phyloP scores from a whole-genome alignment of 2,797 vertebrate genomes.

The Propithecus deckenii region DNA sequence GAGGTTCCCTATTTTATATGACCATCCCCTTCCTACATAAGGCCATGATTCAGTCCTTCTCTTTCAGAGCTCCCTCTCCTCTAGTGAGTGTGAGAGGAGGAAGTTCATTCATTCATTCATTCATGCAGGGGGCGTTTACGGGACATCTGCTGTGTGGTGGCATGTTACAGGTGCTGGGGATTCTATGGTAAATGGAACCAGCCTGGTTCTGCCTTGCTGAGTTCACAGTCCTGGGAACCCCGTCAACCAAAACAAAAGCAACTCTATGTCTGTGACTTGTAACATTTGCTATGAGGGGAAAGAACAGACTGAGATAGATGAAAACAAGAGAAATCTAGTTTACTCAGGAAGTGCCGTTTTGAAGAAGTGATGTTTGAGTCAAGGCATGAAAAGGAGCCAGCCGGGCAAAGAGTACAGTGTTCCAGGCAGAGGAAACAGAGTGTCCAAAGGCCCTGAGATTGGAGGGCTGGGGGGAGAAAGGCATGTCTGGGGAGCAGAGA shows the following conservation, averaged over 20 bases:
- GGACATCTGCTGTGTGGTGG: not conserved
- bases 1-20: not conserved
- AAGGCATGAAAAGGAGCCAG: not conserved
- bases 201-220: not conserved
- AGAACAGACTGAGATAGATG: not conserved
- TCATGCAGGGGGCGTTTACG: not conserved
- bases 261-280: not conserved
- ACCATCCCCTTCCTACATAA: not conserved
- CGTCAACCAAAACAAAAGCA: not conserved
- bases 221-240: no score
- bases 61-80: not conserved
- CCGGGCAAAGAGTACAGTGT: not conserved
- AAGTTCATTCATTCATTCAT: not conserved
- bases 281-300: not conserved
- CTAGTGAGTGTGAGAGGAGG: not conserved
- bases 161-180: not conserved
- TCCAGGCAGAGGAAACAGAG: not conserved
- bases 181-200: not conserved
- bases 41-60: not conserved
- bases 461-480: no score
- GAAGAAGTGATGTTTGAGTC: not conserved
- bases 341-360: not conserved
- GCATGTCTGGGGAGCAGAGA: not conserved
- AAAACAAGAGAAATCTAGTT: not conserved
- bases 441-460: not conserved